Conservation (phyloP, 2,888 invertebrate genomes). For the Alviniconcha strummeri region DNA sequence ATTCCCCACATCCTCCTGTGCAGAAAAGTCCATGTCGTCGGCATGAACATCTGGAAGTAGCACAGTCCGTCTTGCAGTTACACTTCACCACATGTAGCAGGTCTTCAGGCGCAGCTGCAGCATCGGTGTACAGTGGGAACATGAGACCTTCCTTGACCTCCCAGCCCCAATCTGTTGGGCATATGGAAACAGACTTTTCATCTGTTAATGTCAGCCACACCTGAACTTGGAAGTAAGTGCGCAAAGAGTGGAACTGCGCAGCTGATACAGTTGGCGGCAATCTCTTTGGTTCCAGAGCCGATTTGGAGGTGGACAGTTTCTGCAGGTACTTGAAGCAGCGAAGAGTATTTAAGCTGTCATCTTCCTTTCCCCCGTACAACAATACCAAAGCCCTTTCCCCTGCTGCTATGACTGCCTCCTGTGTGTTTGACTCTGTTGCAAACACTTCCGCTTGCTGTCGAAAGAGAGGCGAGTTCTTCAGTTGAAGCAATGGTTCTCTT, state of each 20-base stretch:
- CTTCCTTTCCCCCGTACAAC: background rate
- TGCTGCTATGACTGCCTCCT: background rate
- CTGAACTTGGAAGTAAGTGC: background rate
- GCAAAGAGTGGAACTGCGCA: background rate
- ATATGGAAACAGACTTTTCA: no score
- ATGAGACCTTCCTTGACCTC: background rate
- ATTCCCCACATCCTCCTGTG: conserved; percentile 4
- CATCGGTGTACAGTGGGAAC: background rate
- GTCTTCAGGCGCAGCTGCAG: background rate
- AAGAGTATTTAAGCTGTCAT: background rate
- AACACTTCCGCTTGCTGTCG: no score
- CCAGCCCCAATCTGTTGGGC: conserved; percentile 21
- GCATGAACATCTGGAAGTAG: background rate
- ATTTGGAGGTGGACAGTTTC: background rate
- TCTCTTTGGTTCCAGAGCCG: background rate
- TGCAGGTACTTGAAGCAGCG: background rate
- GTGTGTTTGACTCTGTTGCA: background rate
- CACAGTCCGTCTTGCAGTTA: conserved; percentile 22
- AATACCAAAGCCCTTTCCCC: background rate
- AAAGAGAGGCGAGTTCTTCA: background rate
- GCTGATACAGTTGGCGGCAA: background rate
- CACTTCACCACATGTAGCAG: conserved; percentile 7
- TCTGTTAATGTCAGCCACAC: background rate
- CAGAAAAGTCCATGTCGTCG: conserved; percentile 11
- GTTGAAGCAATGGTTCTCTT: background rate